Conservation (phyloP, 2,113 vertebrate species). For the Vulpes vulpes region DNA sequence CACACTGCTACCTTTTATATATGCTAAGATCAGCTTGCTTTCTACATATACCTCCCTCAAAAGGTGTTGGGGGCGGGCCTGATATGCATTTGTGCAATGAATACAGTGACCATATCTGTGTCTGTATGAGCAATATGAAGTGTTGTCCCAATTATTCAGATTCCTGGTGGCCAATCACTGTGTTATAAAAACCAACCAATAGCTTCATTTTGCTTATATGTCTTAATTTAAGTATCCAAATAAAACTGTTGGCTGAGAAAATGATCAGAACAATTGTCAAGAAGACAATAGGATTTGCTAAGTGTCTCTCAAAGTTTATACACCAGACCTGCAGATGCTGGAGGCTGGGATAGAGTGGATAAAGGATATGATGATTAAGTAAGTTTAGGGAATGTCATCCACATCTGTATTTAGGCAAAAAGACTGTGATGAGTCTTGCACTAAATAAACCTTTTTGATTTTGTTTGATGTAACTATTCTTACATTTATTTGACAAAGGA, state of each 20-base stretch:
- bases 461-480: background rate
- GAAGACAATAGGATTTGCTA: background rate
- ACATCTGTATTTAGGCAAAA: background rate
- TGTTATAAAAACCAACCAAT: background rate
- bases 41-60: background rate
- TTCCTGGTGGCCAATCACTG: background rate
- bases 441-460: background rate
- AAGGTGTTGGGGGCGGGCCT: background rate
- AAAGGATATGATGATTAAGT: background rate
- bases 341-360: background rate
- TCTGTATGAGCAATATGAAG: background rate
- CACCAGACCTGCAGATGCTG: background rate
- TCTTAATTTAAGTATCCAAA: background rate
- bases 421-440: background rate
- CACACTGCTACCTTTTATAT: background rate
- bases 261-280: background rate
- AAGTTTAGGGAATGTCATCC: background rate
- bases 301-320: background rate
- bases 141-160: background rate
- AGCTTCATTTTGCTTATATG: background rate
- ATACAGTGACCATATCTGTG: background rate
- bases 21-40: background rate
- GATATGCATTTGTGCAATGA: background rate
- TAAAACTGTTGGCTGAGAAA: conserved; percentile 11
- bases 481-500: background rate